phyloP scores from a whole-genome alignment of 1,140 invertebrate species.

The Philaenus spumarius region DNA sequence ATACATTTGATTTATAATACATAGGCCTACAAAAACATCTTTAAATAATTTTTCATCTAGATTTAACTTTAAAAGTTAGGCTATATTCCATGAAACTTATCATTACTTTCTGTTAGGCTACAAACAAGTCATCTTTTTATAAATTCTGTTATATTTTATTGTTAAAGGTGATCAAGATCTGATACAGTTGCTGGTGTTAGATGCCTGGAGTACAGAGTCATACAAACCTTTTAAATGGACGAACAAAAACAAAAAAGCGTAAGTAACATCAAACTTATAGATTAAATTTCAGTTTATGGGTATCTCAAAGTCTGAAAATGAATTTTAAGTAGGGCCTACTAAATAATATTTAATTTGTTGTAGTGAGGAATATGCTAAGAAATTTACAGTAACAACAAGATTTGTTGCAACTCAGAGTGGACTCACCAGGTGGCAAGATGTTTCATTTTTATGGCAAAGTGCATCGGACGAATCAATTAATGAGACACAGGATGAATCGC shows the following conservation, averaged over 20 bases:
- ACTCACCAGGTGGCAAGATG: constrained; percentile 73
- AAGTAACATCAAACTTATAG: constrained; percentile 26
- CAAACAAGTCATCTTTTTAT: too few species aligned
- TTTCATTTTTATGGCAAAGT: too few species aligned
- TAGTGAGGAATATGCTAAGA: constrained; percentile 42
- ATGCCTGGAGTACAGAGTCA: constrained; percentile 71
- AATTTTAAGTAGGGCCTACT: too few species aligned
- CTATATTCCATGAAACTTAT: too few species aligned
- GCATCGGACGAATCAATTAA: too few species aligned
- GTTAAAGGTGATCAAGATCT: constrained; percentile 66
- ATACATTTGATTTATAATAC: too few species aligned
- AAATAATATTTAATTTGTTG: constrained; percentile 5
- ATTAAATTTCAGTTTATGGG: background rate
- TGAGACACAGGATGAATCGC: too few species aligned
- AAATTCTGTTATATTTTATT: constrained; percentile 2
- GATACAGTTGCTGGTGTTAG: constrained; percentile 77
- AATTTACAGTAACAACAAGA: constrained; percentile 59
- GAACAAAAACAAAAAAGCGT: constrained; percentile 45
- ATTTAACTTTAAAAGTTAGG: too few species aligned
- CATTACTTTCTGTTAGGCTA: too few species aligned
- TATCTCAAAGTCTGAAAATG: background rate
- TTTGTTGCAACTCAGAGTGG: constrained; percentile 87
- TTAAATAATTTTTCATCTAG: too few species aligned
- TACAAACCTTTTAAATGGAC: constrained; percentile 50
- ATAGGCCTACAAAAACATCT: too few species aligned